Evolutionary conservation across 2,888 invertebrate species (phyloP).

Genomic region (Sepiola atlantica): DNA sequence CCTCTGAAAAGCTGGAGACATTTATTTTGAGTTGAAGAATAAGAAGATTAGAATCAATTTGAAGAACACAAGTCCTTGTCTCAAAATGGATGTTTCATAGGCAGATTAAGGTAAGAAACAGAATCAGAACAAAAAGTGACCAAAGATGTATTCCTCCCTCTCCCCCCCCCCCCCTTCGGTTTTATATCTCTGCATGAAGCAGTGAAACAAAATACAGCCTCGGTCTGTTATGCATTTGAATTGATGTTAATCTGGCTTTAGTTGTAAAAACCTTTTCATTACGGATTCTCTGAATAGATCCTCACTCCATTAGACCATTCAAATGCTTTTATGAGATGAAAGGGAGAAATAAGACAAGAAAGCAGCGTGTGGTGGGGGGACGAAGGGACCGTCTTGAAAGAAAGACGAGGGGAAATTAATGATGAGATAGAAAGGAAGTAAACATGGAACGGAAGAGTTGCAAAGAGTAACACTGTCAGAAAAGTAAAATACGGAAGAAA

Average conservation of each 20-base stretch:
- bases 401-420: neutral
- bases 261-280: neutral
- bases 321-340: neutral
- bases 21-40: neutral
- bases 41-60: slow-evolving; percentile 20
- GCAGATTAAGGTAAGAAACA: neutral
- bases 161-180: neutral
- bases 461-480: neutral
- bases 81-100: neutral
- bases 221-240: neutral
- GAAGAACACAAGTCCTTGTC: neutral
- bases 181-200: slow-evolving; percentile 11
- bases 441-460: neutral
- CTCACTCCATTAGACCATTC: neutral
- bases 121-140: neutral
- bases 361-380: neutral
- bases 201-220: neutral
- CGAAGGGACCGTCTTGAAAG: neutral
- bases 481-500: neutral
- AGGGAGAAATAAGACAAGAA: neutral
- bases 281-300: slow-evolving; percentile 16
- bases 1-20: neutral
- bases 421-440: neutral
- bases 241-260: slow-evolving; percentile 20
- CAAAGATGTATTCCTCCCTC: neutral